Base-by-base conservation (phyloP, 2,888 invertebrate species). In the Anorthoa munda region DNA sequence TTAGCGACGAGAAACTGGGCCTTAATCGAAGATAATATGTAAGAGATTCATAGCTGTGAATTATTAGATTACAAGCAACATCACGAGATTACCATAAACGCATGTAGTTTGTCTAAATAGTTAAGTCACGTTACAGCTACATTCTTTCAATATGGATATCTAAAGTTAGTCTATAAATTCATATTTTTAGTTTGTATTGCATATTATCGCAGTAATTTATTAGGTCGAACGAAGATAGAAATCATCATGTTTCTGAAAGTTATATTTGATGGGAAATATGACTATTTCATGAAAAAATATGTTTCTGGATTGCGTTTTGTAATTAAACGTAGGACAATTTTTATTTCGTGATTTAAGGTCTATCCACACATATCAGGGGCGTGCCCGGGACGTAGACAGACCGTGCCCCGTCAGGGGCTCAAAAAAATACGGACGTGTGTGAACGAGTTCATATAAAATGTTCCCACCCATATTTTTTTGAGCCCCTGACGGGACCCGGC, bases 191-290 rank as follows among this genome's bases (percentile, higher is more conserved):
- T 55, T 23, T 45, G 23, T 58, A 50, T 21, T 50, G 26, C 18
- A 67, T 13, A 26, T 26, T 13, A 26, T 26, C 50, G 45, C 4
- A 56, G 18, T 17, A 77, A 26, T n/a, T n/a, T 74, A 18, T n/a
- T 48, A 48, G 53, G 17, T 53, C 31, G 13, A 55, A 21, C 46
- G 9, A 15, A 17, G 48, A 56, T 3, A 3, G 13, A 48, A 46
- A 21, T 21, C n/a, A 31, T 46, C n/a, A 48, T 18, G 26, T 53
- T 56, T 56, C 72, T 75, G 75, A 71, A 59, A 21, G 79, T 72
- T 59, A 53, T 72, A 75, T 75, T 75, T 75, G 7, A 39, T 59
- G 13, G 4, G 9, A 75, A 75, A 75, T 79, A 75, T 79, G 15
- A 9, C 79, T 75, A 39, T 78, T 59, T 51, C 72, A 53, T n/a